Base-by-base conservation (phyloP, 2,797 vertebrate species). In the Hephaestus fuliginosus region DNA sequence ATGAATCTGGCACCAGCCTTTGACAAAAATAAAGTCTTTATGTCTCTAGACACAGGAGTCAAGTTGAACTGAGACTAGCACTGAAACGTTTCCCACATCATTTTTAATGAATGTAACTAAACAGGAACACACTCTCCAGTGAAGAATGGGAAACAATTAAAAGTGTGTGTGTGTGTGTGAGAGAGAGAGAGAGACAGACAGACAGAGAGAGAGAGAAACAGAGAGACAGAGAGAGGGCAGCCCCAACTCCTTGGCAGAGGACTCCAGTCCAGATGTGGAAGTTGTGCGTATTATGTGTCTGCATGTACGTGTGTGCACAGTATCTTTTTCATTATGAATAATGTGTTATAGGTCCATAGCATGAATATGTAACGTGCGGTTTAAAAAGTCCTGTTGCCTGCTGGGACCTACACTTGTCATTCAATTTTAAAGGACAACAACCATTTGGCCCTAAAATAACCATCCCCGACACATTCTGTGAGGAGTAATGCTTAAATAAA, bases 121-220 rank as follows among this genome's bases (percentile, higher is more conserved):
- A 80, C 69, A 66, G 76, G 76, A 88, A 88, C 72, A 78, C 55
- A 49, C 63, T 87, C 66, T 82, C 76, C 46, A 2, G 52, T 85
- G 81, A 88, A 84, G 57, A 90, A 86, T 90, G 74, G 77, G 88
- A 89, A 89, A 80, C 76, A 86, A 89, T 90, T 85, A 86, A 87
- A 83, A 74, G 82, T 61, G 85, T 74, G 55, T 69, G 53, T 64
- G 17, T 69, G 33, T 55, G 51, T 61, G 62, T 46, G 60, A 5
- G 62, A 14, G 36, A 4, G 58, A 30, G 41, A 15, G 39, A 6
- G 17, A 13, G 15, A 4, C 41, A 7, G 15, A 20, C 13, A 39
- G 67, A 25, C 39, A 30, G 46, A 20, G 2, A 20, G 15, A 17
- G n/a, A 58, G 36, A 43, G 2, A 55, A 51, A 25, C 10, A 60